A percentile compares a stretch with the other conserved stretches of the same genome.
phyloP scores from a whole-genome alignment of 2,888 invertebrate genomes.

The Melipona beecheii region DNA sequence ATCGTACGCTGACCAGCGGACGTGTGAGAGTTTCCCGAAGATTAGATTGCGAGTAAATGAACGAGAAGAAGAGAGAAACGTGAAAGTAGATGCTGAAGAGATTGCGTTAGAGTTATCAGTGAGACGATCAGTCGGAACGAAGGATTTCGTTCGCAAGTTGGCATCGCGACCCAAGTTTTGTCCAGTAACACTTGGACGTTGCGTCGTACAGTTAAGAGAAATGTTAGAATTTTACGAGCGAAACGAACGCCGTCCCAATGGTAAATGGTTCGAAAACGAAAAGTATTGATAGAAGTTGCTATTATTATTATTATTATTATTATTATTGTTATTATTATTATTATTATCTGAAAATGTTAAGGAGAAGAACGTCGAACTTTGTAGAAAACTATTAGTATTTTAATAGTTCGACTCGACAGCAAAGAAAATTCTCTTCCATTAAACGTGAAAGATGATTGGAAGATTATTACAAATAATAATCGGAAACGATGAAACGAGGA shows the following conservation, averaged over 20 bases:
- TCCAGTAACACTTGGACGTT: slow-evolving; percentile 28
- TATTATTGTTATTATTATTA: too few species aligned
- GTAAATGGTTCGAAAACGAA: not conserved
- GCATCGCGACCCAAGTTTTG: slow-evolving; percentile 26
- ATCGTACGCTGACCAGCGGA: not conserved
- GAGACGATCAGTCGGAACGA: not conserved
- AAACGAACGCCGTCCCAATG: not conserved
- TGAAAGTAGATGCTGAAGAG: not conserved
- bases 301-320: too few species aligned
- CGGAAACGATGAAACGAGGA: not conserved
- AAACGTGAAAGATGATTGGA: slow-evolving; percentile 13
- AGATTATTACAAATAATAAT: slow-evolving; percentile 21
- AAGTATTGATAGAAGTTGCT: slow-evolving; percentile 10
- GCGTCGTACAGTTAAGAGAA: not conserved
- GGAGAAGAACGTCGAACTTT: not conserved
- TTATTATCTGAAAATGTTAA: not conserved
- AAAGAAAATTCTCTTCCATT: not conserved
- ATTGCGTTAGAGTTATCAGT: not conserved
- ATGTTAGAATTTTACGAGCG: not conserved
- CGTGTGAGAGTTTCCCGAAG: not conserved
- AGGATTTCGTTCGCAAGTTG: not conserved
- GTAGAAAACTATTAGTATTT: slow-evolving; percentile 4
- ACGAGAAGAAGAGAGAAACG: slow-evolving; percentile 2
- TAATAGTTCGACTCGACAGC: not conserved
- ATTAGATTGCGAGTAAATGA: slow-evolving; percentile 24